Percentiles rank a stretch among this genome's conserved stretches.
Evolutionary conservation across 1,140 invertebrate genomes (phyloP).

Genomic region (Zaprionus gabonicus): DNA sequence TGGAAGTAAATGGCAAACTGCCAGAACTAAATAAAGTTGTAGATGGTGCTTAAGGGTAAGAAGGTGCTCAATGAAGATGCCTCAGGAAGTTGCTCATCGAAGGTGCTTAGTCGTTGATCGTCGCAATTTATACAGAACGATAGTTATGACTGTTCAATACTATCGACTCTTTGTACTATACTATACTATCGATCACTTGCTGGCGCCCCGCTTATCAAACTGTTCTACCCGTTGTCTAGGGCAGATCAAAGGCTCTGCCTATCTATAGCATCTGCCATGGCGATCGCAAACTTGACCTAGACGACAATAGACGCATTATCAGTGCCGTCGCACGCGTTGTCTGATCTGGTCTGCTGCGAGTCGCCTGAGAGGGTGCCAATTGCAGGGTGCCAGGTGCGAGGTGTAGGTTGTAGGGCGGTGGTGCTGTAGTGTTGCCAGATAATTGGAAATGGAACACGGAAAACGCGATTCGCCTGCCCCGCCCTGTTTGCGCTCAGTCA

Average conservation of each 20-base stretch:
- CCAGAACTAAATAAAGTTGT: no score
- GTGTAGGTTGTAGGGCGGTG: not conserved
- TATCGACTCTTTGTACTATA: not conserved
- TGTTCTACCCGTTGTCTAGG: not conserved
- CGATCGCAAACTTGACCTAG: conserved; percentile 68
- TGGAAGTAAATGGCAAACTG: not conserved
- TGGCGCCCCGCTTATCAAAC: no score
- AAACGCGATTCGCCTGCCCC: not conserved
- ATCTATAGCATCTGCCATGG: not conserved
- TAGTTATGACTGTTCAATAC: not conserved
- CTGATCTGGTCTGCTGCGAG: conserved; percentile 27
- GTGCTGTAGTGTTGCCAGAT: not conserved
- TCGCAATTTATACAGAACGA: not conserved
- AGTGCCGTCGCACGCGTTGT: conserved; percentile 61
- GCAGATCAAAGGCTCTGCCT: not conserved
- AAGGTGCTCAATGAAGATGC: no score
- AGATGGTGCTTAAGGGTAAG: no score
- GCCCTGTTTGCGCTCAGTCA: not conserved
- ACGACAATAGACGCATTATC: conserved; percentile 58
- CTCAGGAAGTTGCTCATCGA: no score
- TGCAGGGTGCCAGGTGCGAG: not conserved
- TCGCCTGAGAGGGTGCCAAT: not conserved
- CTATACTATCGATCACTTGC: no score
- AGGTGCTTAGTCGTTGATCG: no score
- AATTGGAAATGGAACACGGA: conserved; percentile 5